A percentile compares a stretch with the other conserved stretches of the same genome.
These are phyloP conservation scores for Gavia stellata DNA, from an alignment of 2,113 vertebrate species.

Conservation along the genomic window DNA sequence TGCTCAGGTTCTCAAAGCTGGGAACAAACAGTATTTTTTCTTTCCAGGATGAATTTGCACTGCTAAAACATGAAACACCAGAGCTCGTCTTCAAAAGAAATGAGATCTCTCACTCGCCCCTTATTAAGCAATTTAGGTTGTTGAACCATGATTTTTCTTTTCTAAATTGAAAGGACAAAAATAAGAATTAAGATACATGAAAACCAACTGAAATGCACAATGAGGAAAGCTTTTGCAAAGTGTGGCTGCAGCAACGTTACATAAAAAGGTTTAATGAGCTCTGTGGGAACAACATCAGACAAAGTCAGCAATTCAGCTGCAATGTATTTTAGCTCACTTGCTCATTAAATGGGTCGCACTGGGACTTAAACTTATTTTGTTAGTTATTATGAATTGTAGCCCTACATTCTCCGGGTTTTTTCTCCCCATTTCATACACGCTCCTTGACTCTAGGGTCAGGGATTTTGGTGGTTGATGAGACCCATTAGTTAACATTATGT, in stretches of 20 bases:
- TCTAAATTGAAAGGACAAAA: neutral
- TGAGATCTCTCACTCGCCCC: neutral
- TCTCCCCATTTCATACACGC: neutral
- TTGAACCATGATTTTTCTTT: neutral
- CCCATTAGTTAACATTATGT: neutral
- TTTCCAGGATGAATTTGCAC: neutral
- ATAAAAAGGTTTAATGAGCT: conserved; percentile 45
- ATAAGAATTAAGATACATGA: neutral
- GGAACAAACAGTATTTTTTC: neutral
- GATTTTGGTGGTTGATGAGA: neutral
- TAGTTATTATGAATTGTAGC: neutral
- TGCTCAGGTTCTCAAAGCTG: neutral
- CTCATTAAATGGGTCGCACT: conserved; percentile 4
- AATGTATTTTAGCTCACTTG: neutral
- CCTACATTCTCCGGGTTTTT: neutral
- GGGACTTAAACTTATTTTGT: neutral
- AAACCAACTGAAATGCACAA: neutral
- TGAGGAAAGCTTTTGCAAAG: neutral
- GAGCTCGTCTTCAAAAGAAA: neutral
- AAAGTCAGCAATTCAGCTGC: conserved; percentile 33
- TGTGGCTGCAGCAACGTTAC: conserved; percentile 3
- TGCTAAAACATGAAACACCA: neutral
- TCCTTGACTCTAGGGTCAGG: neutral
- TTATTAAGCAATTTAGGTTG: neutral
- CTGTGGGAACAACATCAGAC: conserved; percentile 18